Base-by-base conservation (phyloP, 2,797 vertebrate species). In the Bradypodion pumilum region DNA sequence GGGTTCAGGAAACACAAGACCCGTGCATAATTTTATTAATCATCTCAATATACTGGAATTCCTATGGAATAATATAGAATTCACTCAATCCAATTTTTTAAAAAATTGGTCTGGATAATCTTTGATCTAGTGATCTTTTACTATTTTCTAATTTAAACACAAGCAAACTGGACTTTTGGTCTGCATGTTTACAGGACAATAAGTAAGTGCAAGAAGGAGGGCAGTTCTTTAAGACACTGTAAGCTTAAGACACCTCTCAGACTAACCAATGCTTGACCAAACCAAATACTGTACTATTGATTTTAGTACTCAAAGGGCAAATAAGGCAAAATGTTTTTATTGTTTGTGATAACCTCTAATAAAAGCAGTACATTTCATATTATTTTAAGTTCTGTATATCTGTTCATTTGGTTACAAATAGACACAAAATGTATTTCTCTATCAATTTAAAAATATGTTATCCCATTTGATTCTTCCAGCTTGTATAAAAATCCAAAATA, bases 141-240 rank as follows among this genome's bases (percentile, higher is more conserved):
- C 27, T 2, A 4, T 32, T 74, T 82, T 52, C 72, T 69, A 52
- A 16, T 68, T 12, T 44, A 76, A n/a, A 0, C 0, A 0, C 37
- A 10, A 8, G 35, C 49, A 40, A 76, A 60, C 4, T 76, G 65
- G 19, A 10, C 29, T 66, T n/a, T 66, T 23, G 32, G 25, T 16
- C 59, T n/a, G 3, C 32, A 66, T 16, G 65, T 12, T 15, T 66
- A 66, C 2, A 29, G 29, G 23, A 62, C n/a, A 62, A 7, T 62
- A 62, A 62, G 5, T 62, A 8, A 29, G 27, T 62, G 37, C 37
- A 49, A 49, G 46, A 49, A 8, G 13, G 16, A 7, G 32, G 68
- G 32, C 35, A 68, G 29, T n/a, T 66, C 21, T 66, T 49, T 73
- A 21, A 79, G 19, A 35, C 35, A 44, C 44, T 23, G 3, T 27